Percentiles rank a stretch among this genome's conserved stretches.
Conservation (phyloP, 2,888 invertebrate genomes). For the Rambutsinella grinnellia region DNA sequence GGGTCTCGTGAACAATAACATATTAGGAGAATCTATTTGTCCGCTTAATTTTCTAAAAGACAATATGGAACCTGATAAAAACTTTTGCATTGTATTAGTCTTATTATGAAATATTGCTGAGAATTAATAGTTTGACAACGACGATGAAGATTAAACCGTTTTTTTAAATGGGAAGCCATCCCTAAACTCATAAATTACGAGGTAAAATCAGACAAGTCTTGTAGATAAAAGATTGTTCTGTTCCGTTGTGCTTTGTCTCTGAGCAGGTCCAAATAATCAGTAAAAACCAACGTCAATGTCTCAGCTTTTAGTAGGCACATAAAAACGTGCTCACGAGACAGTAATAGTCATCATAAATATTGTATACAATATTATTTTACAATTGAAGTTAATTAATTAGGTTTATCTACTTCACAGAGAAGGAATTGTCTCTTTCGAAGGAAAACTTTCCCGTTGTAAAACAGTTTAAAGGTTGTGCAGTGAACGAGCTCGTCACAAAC, state of each 20-base stretch:
- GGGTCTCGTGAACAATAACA: not conserved
- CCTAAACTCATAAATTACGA: not conserved
- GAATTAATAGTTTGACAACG: not conserved
- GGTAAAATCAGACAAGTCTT: too few species aligned
- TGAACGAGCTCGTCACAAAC: not conserved
- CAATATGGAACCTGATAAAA: too few species aligned
- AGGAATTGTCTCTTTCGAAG: not conserved
- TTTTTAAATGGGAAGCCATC: not conserved
- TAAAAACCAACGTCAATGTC: too few species aligned
- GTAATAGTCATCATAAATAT: not conserved
- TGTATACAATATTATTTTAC: constrained; percentile 25
- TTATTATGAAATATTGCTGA: not conserved
- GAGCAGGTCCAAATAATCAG: too few species aligned
- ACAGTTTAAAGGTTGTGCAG: not conserved
- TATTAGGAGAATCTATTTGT: not conserved
- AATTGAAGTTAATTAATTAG: constrained; percentile 44
- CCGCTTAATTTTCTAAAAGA: too few species aligned
- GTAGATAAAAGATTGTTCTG: too few species aligned
- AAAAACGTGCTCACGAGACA: too few species aligned
- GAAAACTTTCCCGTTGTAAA: not conserved
- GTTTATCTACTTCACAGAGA: not conserved
- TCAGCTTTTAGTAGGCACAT: too few species aligned
- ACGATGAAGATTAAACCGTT: not conserved
- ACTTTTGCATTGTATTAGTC: too few species aligned
- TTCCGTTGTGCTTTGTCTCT: too few species aligned